Evolutionary conservation across 2,797 vertebrate genomes (phyloP), one percentile per base, ranked within the genome.

Genomic region (Pipistrellus nathusii): DNA sequence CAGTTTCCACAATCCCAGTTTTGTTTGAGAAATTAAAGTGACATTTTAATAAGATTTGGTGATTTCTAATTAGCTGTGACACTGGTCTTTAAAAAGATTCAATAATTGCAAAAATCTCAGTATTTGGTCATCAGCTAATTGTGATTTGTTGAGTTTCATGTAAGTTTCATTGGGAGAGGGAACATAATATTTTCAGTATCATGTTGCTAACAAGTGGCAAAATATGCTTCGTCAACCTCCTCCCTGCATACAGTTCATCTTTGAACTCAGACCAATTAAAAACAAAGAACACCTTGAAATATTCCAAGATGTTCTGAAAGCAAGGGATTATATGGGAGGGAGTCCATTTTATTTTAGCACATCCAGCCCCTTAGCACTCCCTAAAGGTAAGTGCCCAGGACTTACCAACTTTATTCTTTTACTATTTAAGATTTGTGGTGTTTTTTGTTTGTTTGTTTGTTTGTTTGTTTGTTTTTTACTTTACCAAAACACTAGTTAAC

Each of bases 251-350:
- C 76, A 69, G 76, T 88, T 94, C 90, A 95, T 91, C 76, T 95
- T 88, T 88, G 93, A 96, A 84, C 88, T 88, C 53, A 91, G 78
- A 94, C 85, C 46, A 88, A 85, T 68, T 73, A 38, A 32, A 88
- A 93, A 85, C 64, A 90, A 95, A 73, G 64, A 80, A 83, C 1
- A 18, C 66, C 83, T 93, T 83, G 83, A 83, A 95, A 84, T 85
- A 75, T 69, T 57, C 77, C 0, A 21, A 59, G 90, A 76, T 94
- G 64, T 92, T 92, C 88, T 94, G 62, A 87, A 87, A 93, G 59
- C 44, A 87, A 55, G 25, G 75, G 41, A 66, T 93, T 94, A 57
- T 9, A 51, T 85, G 30, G 69, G 21, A 85, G 12, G 35, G 71
- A 76, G 18, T 85, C 62, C 66, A 1, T 73, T 89, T 93, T 59